Conservation (phyloP, 1,140 invertebrate genomes). For the Amyelois transitella region DNA sequence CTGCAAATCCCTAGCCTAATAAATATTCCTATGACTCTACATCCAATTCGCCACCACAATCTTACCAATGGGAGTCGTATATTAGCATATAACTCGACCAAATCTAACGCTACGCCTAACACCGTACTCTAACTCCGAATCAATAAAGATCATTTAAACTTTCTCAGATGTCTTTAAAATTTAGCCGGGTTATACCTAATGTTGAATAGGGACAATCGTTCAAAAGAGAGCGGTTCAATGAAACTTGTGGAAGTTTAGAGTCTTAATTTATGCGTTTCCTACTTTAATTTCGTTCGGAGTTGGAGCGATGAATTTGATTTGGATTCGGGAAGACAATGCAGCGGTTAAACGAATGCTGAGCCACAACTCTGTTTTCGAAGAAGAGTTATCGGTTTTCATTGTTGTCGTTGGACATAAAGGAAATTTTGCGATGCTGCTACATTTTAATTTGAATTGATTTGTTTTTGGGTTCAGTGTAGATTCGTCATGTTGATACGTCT, state of each 20-base stretch:
- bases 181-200: neutral
- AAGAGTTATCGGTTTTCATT: neutral
- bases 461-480: too few relatives aligned
- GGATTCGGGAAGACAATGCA: neutral
- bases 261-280: neutral
- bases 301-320: neutral
- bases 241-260: neutral
- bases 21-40: neutral
- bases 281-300: neutral
- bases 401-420: neutral
- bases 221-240: slow-evolving; percentile 5
- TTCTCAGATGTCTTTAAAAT: neutral
- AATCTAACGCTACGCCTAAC: neutral
- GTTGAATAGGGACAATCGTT: slow-evolving; percentile 34
- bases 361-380: neutral
- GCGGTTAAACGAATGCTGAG: neutral
- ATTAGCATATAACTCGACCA: neutral
- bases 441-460: too few relatives aligned
- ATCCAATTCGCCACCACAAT: neutral
- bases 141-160: neutral
- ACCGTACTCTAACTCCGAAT: neutral
- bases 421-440: neutral
- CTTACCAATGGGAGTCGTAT: neutral
- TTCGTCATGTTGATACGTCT: too few relatives aligned
- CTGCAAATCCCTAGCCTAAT: neutral